Base-by-base conservation (phyloP, 2,888 invertebrate species). In the Drosophila limbata region DNA sequence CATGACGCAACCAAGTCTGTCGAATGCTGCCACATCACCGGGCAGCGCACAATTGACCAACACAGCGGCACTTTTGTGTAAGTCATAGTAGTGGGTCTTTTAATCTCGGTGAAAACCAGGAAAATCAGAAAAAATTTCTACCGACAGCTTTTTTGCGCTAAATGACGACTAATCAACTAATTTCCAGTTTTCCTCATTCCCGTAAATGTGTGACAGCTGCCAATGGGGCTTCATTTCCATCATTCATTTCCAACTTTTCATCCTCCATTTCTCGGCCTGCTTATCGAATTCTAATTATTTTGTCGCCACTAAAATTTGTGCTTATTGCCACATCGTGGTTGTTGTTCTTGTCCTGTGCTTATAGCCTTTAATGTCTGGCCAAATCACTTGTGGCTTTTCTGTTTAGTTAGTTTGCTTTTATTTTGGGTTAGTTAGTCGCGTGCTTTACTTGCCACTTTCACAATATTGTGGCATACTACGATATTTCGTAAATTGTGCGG, bases 1-100 rank as follows among this genome's bases (percentile, higher is more conserved):
- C 91, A 92, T 94, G 91, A 89, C 92, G 78, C 94, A 92, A 92
- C 94, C 79, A 84, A 93, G 68, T 93, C 94, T 84, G 84, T 84
- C 91, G 61, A 91, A 90, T 71, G 88, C 91, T 11, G 89, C 91
- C 79, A 79, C 88, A 62, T 91, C 92, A 67, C 91, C 92, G 21
- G 91, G 90, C 69, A 91, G 82, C 67, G 92, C 92, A 40, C 92
- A 92, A 68, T 85, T 92, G 74, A 89, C 92, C 57, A 92, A 92
- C 69, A 92, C 92, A 53, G 92, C 92, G 37, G 92, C 92, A 44
- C 86, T 92, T 75, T 88, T 92, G 78, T 92, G 92, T 92, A 90
- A 92, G 92, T 79, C 55, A 4, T 42, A 11, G 8, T 19, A 0
- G 10, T 6, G 17, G 10, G 19, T 33, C 10, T 31, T 15, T 33